Percentiles rank a stretch among this genome's conserved stretches.
Evolutionary conservation across 1,140 invertebrate species (phyloP).

Genomic region (Apis laboriosa): DNA sequence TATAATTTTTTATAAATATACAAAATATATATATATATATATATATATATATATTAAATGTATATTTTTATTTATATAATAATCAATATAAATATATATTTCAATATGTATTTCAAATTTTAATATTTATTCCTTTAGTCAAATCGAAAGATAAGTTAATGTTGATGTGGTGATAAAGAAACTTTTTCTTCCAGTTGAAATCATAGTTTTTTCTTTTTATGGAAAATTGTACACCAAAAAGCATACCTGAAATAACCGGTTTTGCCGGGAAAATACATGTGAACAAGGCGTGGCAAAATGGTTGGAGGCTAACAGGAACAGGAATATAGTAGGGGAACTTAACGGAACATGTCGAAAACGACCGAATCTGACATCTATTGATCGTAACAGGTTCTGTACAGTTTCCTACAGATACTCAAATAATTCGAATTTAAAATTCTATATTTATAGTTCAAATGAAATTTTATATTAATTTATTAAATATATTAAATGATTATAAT

Average conservation of each 20-base stretch:
- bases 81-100: neutral
- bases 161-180: neutral
- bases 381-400: slow-evolving; percentile 53
- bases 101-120: neutral
- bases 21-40: neutral
- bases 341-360: slow-evolving; percentile 67
- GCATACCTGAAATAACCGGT: slow-evolving; percentile 47
- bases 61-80: neutral
- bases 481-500: neutral
- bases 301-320: slow-evolving; percentile 56
- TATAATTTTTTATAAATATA: neutral
- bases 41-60: too few relatives aligned
- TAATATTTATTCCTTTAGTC: neutral
- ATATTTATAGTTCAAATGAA: slow-evolving; percentile 35
- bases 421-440: slow-evolving; percentile 35
- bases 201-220: neutral
- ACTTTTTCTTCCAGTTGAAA: neutral
- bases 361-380: slow-evolving; percentile 63
- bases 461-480: neutral
- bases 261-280: slow-evolving; percentile 41
- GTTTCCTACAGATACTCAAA: slow-evolving; percentile 43
- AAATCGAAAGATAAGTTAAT: neutral
- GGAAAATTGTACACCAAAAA: slow-evolving; percentile 30
- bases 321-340: slow-evolving; percentile 66
- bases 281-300: slow-evolving; percentile 61